Evolutionary conservation across 2,797 vertebrate genomes (phyloP).

Genomic region (Silurus aristotelis): DNA sequence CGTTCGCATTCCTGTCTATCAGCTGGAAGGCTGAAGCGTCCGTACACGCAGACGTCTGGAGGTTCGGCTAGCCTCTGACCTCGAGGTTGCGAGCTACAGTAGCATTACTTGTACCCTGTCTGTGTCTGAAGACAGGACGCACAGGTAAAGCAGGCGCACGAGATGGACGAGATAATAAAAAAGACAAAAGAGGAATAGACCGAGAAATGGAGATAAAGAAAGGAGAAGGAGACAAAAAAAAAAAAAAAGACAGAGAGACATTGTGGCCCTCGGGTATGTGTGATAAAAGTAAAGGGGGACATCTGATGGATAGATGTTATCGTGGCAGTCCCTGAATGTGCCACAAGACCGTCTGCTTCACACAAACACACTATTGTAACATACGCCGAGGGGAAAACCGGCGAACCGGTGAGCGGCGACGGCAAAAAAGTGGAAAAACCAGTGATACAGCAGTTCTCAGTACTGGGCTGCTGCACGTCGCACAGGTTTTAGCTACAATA

Average conservation of each 20-base stretch:
- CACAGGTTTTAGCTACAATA: neutral
- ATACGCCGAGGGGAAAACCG: neutral
- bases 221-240: neutral
- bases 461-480: neutral
- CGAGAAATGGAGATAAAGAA: conserved; percentile 28
- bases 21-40: neutral
- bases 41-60: neutral
- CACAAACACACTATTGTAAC: conserved; percentile 31
- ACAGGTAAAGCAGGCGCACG: conserved; percentile 11
- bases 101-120: neutral
- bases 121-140: neutral
- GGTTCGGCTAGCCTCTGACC: neutral
- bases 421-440: conserved; percentile 33
- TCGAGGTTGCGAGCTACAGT: neutral
- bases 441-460: neutral
- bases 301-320: conserved; percentile 22
- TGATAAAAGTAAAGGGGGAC: neutral
- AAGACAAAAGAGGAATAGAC: conserved; percentile 28
- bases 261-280: neutral
- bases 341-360: conserved; percentile 13
- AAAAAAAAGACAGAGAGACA: neutral
- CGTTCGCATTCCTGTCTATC: neutral
- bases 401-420: neutral
- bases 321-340: conserved; percentile 9
- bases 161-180: conserved; percentile 47